These are phyloP conservation scores for Sesamia nonagrioides DNA, from an alignment of 1,140 invertebrate species.

Conservation along the genomic window DNA sequence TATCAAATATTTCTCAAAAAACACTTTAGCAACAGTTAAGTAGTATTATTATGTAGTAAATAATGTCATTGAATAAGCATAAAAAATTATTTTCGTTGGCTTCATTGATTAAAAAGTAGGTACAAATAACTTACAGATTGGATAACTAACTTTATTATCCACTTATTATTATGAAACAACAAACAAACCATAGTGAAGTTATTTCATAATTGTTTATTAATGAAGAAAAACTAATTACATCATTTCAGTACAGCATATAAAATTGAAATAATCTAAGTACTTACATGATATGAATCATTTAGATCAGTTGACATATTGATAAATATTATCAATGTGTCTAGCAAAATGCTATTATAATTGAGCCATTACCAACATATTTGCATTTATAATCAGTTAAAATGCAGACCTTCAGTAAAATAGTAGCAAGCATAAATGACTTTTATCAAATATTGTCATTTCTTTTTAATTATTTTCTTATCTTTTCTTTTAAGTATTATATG, in stretches of 20 bases:
- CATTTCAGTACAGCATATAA: background rate
- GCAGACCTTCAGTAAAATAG: background rate
- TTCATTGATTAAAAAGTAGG: no score
- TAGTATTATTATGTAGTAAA: no score
- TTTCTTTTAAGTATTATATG: background rate
- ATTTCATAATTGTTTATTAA: no score
- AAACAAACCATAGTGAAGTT: no score
- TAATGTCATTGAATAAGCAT: no score
- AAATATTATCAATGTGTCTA: slow-evolving; percentile 1
- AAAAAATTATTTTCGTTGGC: no score
- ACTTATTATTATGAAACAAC: no score
- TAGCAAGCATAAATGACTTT: background rate
- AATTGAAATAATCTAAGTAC: background rate
- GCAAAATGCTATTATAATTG: background rate
- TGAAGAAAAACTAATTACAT: no score
- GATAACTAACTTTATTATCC: no score
- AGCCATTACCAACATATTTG: background rate
- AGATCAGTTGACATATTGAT: slow-evolving; percentile 2
- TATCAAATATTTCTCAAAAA: no score
- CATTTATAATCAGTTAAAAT: background rate
- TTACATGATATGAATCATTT: background rate
- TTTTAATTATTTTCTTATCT: background rate
- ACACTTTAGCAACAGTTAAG: no score
- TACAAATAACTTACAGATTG: no score
- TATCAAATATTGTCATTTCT: background rate